Percentiles rank a stretch among this genome's conserved stretches.
phyloP scores from a whole-genome alignment of 2,113 vertebrate species.

The Psephotus haematonotus region DNA sequence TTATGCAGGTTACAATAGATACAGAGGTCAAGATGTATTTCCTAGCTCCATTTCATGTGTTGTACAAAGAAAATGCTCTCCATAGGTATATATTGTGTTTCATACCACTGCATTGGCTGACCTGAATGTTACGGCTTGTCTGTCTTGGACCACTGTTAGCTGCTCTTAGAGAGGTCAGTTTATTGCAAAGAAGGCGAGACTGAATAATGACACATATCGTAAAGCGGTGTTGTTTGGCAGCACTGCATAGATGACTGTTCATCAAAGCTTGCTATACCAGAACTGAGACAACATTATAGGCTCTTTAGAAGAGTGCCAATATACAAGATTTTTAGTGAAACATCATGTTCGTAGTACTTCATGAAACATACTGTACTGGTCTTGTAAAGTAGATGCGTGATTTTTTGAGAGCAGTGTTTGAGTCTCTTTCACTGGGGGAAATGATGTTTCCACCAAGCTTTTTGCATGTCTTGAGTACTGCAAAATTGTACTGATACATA shows the following conservation, averaged over 20 bases:
- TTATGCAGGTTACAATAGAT: background rate
- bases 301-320: background rate
- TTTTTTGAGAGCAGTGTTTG: background rate
- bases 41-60: background rate
- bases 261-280: background rate
- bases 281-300: background rate
- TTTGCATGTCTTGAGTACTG: background rate
- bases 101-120: background rate
- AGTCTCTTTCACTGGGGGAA: background rate
- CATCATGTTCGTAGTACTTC: background rate
- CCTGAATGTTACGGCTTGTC: background rate
- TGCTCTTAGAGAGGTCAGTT: background rate
- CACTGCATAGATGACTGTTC: background rate
- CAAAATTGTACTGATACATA: accelerated
- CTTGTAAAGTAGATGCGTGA: background rate
- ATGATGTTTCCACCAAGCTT: background rate
- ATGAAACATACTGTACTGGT: background rate
- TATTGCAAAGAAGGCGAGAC: background rate
- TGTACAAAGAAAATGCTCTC: background rate
- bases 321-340: background rate
- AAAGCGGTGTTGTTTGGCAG: background rate
- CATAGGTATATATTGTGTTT: background rate
- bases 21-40: background rate
- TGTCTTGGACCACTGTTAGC: background rate
- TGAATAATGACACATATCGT: accelerated